Evolutionary conservation across 2,797 vertebrate genomes (phyloP).

Genomic region (Peromyscus nudipes): DNA sequence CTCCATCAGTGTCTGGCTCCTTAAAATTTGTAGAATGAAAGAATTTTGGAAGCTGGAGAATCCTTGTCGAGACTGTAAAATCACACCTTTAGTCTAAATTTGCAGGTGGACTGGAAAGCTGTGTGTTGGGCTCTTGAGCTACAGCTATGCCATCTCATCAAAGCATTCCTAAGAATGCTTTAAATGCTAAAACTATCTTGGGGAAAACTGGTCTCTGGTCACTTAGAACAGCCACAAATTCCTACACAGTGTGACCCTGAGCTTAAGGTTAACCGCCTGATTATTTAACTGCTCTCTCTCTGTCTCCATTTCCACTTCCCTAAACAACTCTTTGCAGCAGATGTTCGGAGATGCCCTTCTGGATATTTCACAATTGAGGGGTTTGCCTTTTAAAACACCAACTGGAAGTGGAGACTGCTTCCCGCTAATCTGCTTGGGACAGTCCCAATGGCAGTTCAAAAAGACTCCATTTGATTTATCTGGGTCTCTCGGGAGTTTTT

Average conservation of each 20-base stretch:
- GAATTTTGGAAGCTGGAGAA: background rate
- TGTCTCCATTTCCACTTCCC: background rate
- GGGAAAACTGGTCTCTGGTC: background rate
- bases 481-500: background rate
- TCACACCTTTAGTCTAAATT: background rate
- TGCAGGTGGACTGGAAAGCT: background rate
- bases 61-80: background rate
- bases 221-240: background rate
- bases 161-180: background rate
- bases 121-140: background rate
- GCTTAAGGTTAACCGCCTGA: background rate
- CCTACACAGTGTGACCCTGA: background rate
- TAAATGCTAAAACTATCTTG: background rate
- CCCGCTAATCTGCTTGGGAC: background rate
- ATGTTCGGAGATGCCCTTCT: background rate
- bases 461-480: background rate
- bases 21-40: conserved; percentile 20
- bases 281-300: background rate
- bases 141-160: background rate
- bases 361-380: background rate
- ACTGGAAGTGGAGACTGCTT: background rate
- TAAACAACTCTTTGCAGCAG: background rate
- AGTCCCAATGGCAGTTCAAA: background rate
- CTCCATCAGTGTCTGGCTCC: background rate
- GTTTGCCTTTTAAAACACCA: background rate